Evolutionary conservation across 2,797 vertebrate species (phyloP).

Genomic region (Sciurus carolinensis): DNA sequence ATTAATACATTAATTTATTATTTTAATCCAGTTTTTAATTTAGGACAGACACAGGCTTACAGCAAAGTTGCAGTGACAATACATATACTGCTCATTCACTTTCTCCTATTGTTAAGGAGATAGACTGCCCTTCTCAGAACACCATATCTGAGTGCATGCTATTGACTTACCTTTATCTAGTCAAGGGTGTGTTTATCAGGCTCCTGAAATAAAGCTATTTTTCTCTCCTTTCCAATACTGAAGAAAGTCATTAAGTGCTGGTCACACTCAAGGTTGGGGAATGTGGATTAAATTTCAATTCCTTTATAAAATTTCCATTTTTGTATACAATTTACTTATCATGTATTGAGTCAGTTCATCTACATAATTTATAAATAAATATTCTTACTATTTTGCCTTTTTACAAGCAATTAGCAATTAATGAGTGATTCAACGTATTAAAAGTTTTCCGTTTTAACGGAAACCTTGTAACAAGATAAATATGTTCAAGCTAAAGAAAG

Average conservation of each 20-base stretch:
- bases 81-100: background rate
- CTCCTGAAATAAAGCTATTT: conserved; percentile 8
- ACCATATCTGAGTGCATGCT: background rate
- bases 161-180: background rate
- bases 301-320: background rate
- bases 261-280: background rate
- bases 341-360: background rate
- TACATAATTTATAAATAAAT: conserved; percentile 17
- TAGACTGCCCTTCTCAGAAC: background rate
- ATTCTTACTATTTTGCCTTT: conserved; percentile 44
- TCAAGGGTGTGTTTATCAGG: background rate
- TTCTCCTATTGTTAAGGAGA: conserved; percentile 28
- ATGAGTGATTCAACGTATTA: background rate
- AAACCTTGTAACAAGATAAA: conserved; percentile 45
- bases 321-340: background rate
- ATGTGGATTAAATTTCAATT: background rate
- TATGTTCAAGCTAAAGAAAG: background rate
- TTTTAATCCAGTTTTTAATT: conserved; percentile 46
- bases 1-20: conserved; percentile 18
- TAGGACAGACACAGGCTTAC: conserved; percentile 23
- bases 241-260: conserved; percentile 17
- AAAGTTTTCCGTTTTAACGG: conserved; percentile 50
- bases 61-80: background rate
- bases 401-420: conserved; percentile 13
- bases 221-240: background rate